These are phyloP conservation scores for Chrysodeixis includens DNA, from an alignment of 2,888 invertebrate genomes.

Conservation along the genomic window DNA sequence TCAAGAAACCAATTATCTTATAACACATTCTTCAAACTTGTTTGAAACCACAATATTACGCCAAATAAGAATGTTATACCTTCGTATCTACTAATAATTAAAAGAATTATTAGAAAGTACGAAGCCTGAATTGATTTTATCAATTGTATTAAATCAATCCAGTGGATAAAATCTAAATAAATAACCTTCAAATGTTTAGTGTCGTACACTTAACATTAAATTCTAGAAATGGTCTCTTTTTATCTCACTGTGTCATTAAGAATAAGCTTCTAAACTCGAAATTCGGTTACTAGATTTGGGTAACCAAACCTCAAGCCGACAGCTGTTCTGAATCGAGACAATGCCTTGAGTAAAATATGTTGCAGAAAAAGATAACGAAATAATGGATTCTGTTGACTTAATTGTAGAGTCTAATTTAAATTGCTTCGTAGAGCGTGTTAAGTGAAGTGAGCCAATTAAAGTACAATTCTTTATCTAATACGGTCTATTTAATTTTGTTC, in stretches of 20 bases:
- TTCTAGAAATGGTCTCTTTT: background rate
- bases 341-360: background rate
- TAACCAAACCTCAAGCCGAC: background rate
- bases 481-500: background rate
- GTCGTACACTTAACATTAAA: no score
- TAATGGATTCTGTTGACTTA: constrained; percentile 4
- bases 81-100: no score
- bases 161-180: no score
- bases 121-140: no score
- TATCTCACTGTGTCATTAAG: no score
- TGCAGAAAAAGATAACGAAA: background rate
- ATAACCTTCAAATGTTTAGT: no score
- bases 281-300: constrained; percentile 1
- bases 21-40: no score
- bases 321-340: background rate
- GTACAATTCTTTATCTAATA: background rate
- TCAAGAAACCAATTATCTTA: no score
- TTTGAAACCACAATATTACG: no score
- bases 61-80: no score
- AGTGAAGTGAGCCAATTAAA: constrained; percentile 22
- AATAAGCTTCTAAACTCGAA: background rate
- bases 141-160: no score
- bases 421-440: background rate
- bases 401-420: constrained; percentile 15
- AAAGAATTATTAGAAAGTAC: no score